Evolutionary conservation across 23 tunicate genomes (phyloP).

Genomic region (Trididemnum miniatum): DNA sequence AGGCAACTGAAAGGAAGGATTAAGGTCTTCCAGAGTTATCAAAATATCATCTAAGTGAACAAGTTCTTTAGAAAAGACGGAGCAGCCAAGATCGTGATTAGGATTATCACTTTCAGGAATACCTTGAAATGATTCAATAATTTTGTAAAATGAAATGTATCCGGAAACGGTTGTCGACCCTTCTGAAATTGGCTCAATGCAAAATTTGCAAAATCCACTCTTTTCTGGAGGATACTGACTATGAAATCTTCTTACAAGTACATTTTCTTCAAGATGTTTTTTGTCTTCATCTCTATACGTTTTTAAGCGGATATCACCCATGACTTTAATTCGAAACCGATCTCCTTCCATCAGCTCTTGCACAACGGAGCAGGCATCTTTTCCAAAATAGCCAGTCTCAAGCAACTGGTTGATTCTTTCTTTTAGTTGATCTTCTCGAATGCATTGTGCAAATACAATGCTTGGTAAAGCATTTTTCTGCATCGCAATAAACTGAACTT

Average conservation of each 20-base stretch:
- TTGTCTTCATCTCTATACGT: slow-evolving; percentile 25
- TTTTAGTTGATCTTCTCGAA: slow-evolving; percentile 26
- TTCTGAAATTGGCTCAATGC: not conserved
- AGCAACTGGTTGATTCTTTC: slow-evolving; percentile 52
- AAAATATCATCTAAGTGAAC: slow-evolving; percentile 11
- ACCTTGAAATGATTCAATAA: not conserved
- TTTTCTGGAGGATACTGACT: slow-evolving; percentile 83
- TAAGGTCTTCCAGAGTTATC: not conserved
- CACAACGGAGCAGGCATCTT: slow-evolving; percentile 55
- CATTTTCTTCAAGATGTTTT: slow-evolving; percentile 57
- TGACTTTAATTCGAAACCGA: slow-evolving; percentile 51
- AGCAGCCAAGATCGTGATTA: not conserved
- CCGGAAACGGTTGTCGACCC: slow-evolving; percentile 37
- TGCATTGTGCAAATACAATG: slow-evolving; percentile 64
- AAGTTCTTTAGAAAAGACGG: not conserved
- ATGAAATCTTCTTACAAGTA: slow-evolving; percentile 37
- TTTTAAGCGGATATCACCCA: slow-evolving; percentile 62
- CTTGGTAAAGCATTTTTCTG: slow-evolving; percentile 55
- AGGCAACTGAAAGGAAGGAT: not conserved
- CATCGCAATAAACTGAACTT: slow-evolving; percentile 87
- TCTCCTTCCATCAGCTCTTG: slow-evolving; percentile 75
- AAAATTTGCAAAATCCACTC: slow-evolving; percentile 74
- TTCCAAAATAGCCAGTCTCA: slow-evolving; percentile 58
- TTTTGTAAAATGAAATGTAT: slow-evolving; percentile 65
- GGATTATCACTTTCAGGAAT: not conserved